Evolutionary conservation across 2,113 vertebrate genomes (phyloP).

Genomic region (Tragelaphus scriptus): DNA sequence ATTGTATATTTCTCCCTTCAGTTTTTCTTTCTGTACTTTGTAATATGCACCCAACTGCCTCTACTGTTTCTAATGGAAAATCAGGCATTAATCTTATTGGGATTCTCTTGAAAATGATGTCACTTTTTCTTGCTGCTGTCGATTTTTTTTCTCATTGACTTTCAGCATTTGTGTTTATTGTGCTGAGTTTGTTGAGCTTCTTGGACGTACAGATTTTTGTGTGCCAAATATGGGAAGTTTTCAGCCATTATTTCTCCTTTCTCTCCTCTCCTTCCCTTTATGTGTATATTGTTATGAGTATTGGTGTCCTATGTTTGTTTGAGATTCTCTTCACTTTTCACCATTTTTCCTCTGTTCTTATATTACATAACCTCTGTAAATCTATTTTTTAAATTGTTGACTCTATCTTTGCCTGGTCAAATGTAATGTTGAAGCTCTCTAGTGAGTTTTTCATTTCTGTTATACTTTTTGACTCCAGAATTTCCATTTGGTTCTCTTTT

Average conservation of each 20-base stretch:
- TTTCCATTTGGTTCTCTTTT: neutral
- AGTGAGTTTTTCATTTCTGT: neutral
- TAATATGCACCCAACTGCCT: neutral
- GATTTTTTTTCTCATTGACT: neutral
- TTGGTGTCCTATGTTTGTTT: neutral
- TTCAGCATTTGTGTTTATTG: neutral
- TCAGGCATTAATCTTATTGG: neutral
- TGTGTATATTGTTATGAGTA: neutral
- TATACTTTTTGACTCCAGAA: neutral
- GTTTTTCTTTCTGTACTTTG: neutral
- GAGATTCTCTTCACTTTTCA: neutral
- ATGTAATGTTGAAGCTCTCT: neutral
- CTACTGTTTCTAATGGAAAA: neutral
- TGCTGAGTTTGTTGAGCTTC: neutral
- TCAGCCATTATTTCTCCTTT: neutral
- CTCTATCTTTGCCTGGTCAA: neutral
- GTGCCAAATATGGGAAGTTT: neutral
- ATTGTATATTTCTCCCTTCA: neutral
- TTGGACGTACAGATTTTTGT: neutral
- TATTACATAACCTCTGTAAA: neutral
- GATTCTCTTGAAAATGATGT: neutral
- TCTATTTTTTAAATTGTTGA: neutral
- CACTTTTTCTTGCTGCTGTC: neutral
- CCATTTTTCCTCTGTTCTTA: neutral
- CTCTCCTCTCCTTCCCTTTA: neutral